Conservation (phyloP, 2,888 invertebrate species). For the Neria commutata region DNA sequence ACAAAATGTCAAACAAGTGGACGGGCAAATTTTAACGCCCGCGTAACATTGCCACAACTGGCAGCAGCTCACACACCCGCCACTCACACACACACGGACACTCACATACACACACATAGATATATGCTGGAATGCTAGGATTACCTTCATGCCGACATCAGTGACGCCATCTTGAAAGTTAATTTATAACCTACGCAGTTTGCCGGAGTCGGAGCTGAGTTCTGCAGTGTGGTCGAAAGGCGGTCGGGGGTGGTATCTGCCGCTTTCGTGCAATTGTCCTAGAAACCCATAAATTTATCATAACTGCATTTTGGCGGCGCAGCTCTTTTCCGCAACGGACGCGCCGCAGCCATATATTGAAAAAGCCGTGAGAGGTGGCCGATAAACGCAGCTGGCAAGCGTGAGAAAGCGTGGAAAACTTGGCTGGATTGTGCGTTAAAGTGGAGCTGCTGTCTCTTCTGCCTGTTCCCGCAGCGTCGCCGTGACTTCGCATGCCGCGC, state of each 20-base stretch:
- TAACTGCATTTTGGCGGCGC: background rate
- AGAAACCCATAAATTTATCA: conserved; percentile 7
- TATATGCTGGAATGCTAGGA: too few species aligned
- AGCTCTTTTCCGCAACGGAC: too few species aligned
- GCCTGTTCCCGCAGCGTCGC: too few species aligned
- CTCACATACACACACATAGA: background rate
- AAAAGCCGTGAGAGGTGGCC: too few species aligned
- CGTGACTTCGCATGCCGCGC: too few species aligned
- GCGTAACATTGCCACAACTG: background rate
- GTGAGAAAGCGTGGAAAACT: too few species aligned
- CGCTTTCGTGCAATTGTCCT: background rate
- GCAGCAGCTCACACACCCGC: background rate
- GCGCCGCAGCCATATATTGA: background rate
- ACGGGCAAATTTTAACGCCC: background rate
- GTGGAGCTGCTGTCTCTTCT: background rate
- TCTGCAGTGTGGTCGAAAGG: background rate
- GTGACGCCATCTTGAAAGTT: background rate
- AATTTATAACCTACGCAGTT: background rate
- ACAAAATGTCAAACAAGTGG: background rate
- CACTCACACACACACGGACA: background rate
- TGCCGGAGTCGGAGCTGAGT: background rate
- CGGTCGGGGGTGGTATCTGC: too few species aligned
- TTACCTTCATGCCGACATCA: background rate
- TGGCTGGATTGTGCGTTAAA: background rate
- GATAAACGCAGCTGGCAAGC: too few species aligned